Evolutionary conservation across 2,797 vertebrate genomes (phyloP).

Genomic region (Australoheros facetus): DNA sequence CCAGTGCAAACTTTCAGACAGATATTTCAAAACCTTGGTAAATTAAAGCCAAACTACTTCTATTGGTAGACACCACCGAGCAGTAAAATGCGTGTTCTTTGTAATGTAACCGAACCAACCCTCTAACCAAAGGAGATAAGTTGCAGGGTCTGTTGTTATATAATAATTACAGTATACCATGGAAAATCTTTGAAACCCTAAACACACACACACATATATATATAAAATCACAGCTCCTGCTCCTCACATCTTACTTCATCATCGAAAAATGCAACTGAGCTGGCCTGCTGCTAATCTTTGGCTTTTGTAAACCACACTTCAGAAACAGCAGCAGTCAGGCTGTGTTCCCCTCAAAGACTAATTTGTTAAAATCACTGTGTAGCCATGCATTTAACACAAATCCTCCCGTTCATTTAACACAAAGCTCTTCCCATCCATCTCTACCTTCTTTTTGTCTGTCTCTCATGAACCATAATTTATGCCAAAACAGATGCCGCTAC

Average conservation of each 20-base stretch:
- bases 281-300: slow-evolving; percentile 26
- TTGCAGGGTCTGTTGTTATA: slow-evolving; percentile 20
- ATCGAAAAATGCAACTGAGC: slow-evolving; percentile 31
- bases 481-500: slow-evolving; percentile 63
- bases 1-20: neutral
- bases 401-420: slow-evolving; percentile 35
- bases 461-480: slow-evolving; percentile 59
- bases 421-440: slow-evolving; percentile 34
- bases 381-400: slow-evolving; percentile 35
- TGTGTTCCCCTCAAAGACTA: slow-evolving; percentile 11
- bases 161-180: slow-evolving; percentile 43
- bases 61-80: neutral
- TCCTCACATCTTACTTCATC: slow-evolving; percentile 34
- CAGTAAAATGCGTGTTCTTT: slow-evolving; percentile 28
- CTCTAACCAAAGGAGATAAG: slow-evolving; percentile 9
- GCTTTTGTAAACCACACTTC: slow-evolving; percentile 18
- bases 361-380: slow-evolving; percentile 36
- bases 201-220: neutral
- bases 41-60: slow-evolving; percentile 16
- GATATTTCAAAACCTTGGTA: neutral
- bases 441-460: slow-evolving; percentile 34
- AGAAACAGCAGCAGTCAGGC: slow-evolving; percentile 21
- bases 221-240: neutral
- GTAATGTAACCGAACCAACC: slow-evolving; percentile 1
- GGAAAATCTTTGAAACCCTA: slow-evolving; percentile 6